Conservation (phyloP, 2,797 vertebrate species). For the Streptopelia turtur region DNA sequence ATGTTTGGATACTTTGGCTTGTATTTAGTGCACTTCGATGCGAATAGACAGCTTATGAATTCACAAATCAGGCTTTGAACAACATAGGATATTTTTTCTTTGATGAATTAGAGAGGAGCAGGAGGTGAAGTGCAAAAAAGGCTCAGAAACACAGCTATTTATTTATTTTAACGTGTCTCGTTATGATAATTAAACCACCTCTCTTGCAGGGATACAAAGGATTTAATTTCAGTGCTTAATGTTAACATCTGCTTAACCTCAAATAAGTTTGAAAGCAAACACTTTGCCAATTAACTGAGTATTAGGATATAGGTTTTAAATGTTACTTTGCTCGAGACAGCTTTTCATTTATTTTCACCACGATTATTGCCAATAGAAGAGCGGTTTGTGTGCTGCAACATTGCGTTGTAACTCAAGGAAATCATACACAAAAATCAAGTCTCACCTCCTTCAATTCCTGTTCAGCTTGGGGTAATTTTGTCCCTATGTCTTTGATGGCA, state of each 20-base stretch:
- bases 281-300: background rate
- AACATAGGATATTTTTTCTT: background rate
- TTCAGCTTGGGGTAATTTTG: conserved; percentile 84
- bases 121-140: background rate
- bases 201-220: background rate
- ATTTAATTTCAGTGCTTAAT: background rate
- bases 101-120: background rate
- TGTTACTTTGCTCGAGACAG: background rate
- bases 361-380: fast-evolving
- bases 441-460: conserved; percentile 86
- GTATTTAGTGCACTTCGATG: background rate
- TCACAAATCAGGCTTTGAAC: background rate
- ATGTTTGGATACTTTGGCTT: background rate
- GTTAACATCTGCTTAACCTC: background rate
- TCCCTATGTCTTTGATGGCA: conserved; percentile 84
- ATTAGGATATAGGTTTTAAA: background rate
- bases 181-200: background rate
- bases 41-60: background rate
- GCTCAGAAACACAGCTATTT: background rate
- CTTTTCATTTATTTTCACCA: background rate
- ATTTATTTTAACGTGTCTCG: background rate
- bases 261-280: background rate
- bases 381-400: background rate
- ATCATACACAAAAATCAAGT: fast-evolving
- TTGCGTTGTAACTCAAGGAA: background rate